Percentiles rank a stretch among this genome's conserved stretches.
Evolutionary conservation across 2,888 invertebrate species (phyloP).

Genomic region (Camponotus fellah): DNA sequence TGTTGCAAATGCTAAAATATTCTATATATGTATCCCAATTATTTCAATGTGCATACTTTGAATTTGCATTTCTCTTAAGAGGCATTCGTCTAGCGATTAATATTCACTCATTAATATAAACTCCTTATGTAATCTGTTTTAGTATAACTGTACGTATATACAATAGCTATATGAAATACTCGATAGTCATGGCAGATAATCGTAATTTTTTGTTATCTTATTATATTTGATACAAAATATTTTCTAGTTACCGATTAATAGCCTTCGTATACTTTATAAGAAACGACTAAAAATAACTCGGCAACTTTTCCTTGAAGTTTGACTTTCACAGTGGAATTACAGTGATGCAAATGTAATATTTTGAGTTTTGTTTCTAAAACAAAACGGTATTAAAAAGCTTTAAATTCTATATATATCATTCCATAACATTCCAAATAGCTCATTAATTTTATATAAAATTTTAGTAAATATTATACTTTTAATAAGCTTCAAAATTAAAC

Average conservation of each 20-base stretch:
- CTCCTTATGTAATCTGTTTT: conserved; percentile 41
- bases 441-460: background rate
- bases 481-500: conserved; percentile 16
- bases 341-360: background rate
- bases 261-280: conserved; percentile 19
- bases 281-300: background rate
- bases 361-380: background rate
- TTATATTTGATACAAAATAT: conserved; percentile 18
- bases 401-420: conserved; percentile 61
- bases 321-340: background rate
- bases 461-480: conserved; percentile 21
- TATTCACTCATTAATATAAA: conserved; percentile 27
- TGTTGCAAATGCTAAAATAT: conserved; percentile 14
- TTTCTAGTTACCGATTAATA: conserved; percentile 16
- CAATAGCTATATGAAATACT: conserved; percentile 32
- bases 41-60: conserved; percentile 25
- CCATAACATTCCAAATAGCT: conserved; percentile 57
- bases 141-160: conserved; percentile 24
- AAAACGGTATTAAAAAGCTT: background rate
- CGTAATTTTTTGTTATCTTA: conserved; percentile 14
- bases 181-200: conserved; percentile 7
- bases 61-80: conserved; percentile 12
- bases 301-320: background rate
- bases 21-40: background rate
- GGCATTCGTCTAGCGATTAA: conserved; percentile 32